phyloP scores from a whole-genome alignment of 2,888 invertebrate species.

The Colletes collaris region DNA sequence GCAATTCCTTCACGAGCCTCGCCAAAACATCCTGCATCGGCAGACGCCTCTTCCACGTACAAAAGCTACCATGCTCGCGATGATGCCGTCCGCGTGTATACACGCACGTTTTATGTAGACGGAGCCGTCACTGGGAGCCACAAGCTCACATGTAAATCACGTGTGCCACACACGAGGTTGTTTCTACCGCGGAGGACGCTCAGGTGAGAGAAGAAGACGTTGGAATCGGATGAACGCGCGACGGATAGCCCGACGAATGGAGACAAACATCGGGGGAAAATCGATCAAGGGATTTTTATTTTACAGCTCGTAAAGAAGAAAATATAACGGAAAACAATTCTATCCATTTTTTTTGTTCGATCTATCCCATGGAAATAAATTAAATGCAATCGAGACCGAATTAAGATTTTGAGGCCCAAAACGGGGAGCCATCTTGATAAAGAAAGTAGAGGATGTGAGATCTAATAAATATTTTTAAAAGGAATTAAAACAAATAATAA shows the following conservation, averaged over 20 bases:
- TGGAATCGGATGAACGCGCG: constrained; percentile 47
- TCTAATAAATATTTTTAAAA: too few species aligned
- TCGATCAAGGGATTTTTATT: neutral
- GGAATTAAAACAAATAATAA: too few species aligned
- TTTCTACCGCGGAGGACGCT: constrained; percentile 36
- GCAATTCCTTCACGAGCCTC: constrained; percentile 73
- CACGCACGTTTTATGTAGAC: constrained; percentile 36
- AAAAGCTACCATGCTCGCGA: constrained; percentile 50
- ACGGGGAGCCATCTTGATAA: too few species aligned
- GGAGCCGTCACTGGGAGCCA: constrained; percentile 58
- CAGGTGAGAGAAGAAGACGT: constrained; percentile 57
- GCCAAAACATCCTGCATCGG: constrained; percentile 72
- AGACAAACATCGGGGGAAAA: neutral
- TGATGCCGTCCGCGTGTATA: constrained; percentile 36
- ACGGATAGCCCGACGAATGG: constrained; percentile 14
- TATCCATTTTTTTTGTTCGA: too few species aligned
- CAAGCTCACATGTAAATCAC: constrained; percentile 70
- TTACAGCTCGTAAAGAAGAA: too few species aligned
- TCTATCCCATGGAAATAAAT: too few species aligned
- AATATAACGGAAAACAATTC: too few species aligned
- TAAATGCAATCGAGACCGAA: too few species aligned
- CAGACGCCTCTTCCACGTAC: constrained; percentile 62
- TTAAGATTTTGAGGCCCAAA: too few species aligned
- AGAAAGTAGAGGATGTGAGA: too few species aligned
- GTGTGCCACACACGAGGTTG: constrained; percentile 68